These are phyloP conservation scores for Pandion haliaetus DNA, from an alignment of 2,113 vertebrate genomes.

Conservation along the genomic window DNA sequence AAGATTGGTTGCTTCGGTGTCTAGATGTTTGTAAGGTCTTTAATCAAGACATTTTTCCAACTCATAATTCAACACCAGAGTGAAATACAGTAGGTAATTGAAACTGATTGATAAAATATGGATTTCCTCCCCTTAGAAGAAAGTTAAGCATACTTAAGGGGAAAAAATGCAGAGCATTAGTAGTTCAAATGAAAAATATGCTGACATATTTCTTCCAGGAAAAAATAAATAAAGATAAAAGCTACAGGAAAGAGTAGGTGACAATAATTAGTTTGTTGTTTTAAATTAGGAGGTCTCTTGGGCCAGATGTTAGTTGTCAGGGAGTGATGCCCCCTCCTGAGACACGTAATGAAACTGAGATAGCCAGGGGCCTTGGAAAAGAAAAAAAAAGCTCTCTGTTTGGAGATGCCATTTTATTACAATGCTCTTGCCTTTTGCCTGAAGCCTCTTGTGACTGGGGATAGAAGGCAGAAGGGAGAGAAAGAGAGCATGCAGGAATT, in stretches of 20 bases:
- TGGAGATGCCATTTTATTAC: background rate
- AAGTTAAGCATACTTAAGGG: constrained; percentile 28
- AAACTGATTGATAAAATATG: constrained; percentile 57
- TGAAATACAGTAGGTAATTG: constrained; percentile 55
- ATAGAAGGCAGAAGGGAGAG: background rate
- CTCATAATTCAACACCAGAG: constrained; percentile 41
- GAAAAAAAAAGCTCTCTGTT: background rate
- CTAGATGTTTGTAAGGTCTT: constrained; percentile 54
- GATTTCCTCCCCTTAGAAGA: constrained; percentile 44
- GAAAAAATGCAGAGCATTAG: background rate
- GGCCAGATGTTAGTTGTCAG: constrained; percentile 74
- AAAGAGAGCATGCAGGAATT: background rate
- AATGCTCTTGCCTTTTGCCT: background rate
- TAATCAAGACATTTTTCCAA: constrained; percentile 67
- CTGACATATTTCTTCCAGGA: constrained; percentile 8
- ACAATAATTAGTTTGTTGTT: constrained; percentile 74
- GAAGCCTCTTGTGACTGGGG: background rate
- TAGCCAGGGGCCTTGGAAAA: background rate
- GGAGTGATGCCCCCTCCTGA: constrained; percentile 67
- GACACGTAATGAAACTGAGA: constrained; percentile 69
- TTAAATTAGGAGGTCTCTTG: constrained; percentile 71
- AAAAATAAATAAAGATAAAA: constrained; percentile 55
- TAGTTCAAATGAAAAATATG: constrained; percentile 21
- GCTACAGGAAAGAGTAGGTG: constrained; percentile 66
- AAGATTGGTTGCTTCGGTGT: constrained; percentile 24